A percentile compares a stretch with the other conserved stretches of the same genome.
Evolutionary conservation across 2,888 invertebrate genomes (phyloP).

Genomic region (Xylota sylvarum): DNA sequence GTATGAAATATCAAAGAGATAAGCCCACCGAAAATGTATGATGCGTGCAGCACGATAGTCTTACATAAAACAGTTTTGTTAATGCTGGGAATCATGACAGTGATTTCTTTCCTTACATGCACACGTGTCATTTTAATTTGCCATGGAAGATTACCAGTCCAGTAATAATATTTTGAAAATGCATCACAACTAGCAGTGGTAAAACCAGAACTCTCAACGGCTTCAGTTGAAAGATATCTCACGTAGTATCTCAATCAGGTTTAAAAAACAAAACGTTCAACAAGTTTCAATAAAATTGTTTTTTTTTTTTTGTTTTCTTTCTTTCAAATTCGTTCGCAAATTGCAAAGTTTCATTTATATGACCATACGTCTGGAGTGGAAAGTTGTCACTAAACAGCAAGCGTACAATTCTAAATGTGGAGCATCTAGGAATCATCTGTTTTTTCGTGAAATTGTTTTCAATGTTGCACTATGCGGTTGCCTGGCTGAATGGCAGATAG

Average conservation of each 20-base stretch:
- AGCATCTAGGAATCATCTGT: conserved; percentile 56
- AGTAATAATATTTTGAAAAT: conserved; percentile 8
- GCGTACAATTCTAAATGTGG: conserved; percentile 50
- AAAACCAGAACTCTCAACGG: conserved; percentile 47
- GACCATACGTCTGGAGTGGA: conserved; percentile 41
- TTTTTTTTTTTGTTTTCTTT: conserved; percentile 14
- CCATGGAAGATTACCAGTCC: background rate
- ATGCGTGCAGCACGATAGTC: conserved; percentile 10
- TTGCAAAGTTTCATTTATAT: conserved; percentile 41
- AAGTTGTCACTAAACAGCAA: conserved; percentile 57
- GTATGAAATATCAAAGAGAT: conserved; percentile 1
- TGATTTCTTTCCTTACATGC: background rate
- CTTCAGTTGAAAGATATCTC: conserved; percentile 45
- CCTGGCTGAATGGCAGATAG: background rate
- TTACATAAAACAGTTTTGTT: background rate
- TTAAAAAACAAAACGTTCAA: conserved; percentile 4
- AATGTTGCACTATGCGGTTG: conserved; percentile 32
- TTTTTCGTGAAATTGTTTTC: conserved; percentile 44
- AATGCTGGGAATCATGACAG: background rate
- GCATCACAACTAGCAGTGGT: conserved; percentile 7
- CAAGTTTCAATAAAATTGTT: conserved; percentile 45
- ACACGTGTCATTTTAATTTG: conserved; percentile 21
- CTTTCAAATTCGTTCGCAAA: conserved; percentile 36
- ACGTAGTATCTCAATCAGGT: conserved; percentile 58
- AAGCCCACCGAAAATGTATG: background rate